A percentile compares a stretch with the other conserved stretches of the same genome.
Evolutionary conservation across 2,888 invertebrate species (phyloP).

Genomic region (Crematogaster levior): DNA sequence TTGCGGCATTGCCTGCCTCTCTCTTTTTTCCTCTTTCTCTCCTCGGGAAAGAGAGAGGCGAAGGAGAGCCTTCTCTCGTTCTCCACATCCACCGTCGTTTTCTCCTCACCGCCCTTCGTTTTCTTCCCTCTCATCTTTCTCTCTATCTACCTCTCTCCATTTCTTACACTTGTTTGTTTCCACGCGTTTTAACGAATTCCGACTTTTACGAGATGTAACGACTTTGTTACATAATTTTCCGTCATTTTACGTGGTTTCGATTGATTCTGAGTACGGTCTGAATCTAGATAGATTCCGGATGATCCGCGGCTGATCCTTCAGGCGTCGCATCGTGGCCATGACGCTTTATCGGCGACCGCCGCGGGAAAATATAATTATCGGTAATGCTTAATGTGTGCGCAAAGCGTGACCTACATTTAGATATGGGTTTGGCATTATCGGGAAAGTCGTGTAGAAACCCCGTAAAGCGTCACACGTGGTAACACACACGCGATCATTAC

Average conservation of each 20-base stretch:
- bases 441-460: constrained; percentile 23
- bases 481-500: neutral
- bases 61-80: constrained; percentile 24
- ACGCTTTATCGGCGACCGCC: neutral
- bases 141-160: constrained; percentile 6
- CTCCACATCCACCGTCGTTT: constrained; percentile 16
- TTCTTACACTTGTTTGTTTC: constrained; percentile 68
- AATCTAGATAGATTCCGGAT: neutral
- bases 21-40: constrained; percentile 55
- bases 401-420: constrained; percentile 34
- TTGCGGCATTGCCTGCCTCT: constrained; percentile 64
- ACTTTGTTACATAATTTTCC: constrained; percentile 63
- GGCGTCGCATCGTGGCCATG: neutral
- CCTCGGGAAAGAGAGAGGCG: neutral
- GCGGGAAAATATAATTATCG: constrained; percentile 45
- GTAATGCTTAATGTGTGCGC: constrained; percentile 20
- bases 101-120: constrained; percentile 6
- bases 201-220: constrained; percentile 66
- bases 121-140: constrained; percentile 16
- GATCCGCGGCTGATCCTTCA: constrained; percentile 25
- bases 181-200: constrained; percentile 71
- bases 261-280: constrained; percentile 18
- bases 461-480: constrained; percentile 19
- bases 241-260: constrained; percentile 31
- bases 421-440: constrained; percentile 32